Conservation (phyloP, 1,140 invertebrate genomes). For the Choristoneura fumiferana region DNA sequence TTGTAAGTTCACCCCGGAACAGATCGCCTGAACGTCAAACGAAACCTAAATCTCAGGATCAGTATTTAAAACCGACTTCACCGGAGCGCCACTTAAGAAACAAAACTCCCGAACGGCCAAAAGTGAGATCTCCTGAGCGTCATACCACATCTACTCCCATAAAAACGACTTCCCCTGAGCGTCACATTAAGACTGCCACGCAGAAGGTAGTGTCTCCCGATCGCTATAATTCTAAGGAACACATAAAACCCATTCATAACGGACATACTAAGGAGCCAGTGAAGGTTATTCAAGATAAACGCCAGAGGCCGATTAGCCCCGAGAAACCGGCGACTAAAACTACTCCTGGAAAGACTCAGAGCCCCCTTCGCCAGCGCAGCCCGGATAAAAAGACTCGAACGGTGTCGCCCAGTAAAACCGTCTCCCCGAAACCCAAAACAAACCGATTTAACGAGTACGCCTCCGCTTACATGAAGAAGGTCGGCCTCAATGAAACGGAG, state of each 20-base stretch:
- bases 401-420: slow-evolving; percentile 51
- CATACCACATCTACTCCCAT: slow-evolving; percentile 34
- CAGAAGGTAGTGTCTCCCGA: slow-evolving; percentile 26
- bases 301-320: slow-evolving; percentile 44
- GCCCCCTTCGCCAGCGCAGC: slow-evolving; percentile 47
- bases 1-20: slow-evolving; percentile 35
- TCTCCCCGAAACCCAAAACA: slow-evolving; percentile 50
- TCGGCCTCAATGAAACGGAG: slow-evolving; percentile 55
- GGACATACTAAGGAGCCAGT: slow-evolving; percentile 43
- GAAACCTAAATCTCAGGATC: slow-evolving; percentile 20
- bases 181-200: slow-evolving; percentile 26
- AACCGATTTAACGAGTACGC: slow-evolving; percentile 73
- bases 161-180: slow-evolving; percentile 35
- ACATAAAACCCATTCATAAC: slow-evolving; percentile 35
- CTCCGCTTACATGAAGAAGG: slow-evolving; percentile 74
- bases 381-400: slow-evolving; percentile 59
- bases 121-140: slow-evolving; percentile 44
- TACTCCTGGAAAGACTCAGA: slow-evolving; percentile 35
- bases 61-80: not conserved
- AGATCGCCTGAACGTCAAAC: slow-evolving; percentile 45
- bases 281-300: slow-evolving; percentile 30
- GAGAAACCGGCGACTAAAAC: slow-evolving; percentile 44
- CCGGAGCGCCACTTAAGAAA: slow-evolving; percentile 1
- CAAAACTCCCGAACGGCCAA: slow-evolving; percentile 8
- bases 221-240: slow-evolving; percentile 30